Evolutionary conservation across 23 tunicate species (phyloP), one percentile per base, ranked within the genome.

Genomic region (Ascidia mentula): DNA sequence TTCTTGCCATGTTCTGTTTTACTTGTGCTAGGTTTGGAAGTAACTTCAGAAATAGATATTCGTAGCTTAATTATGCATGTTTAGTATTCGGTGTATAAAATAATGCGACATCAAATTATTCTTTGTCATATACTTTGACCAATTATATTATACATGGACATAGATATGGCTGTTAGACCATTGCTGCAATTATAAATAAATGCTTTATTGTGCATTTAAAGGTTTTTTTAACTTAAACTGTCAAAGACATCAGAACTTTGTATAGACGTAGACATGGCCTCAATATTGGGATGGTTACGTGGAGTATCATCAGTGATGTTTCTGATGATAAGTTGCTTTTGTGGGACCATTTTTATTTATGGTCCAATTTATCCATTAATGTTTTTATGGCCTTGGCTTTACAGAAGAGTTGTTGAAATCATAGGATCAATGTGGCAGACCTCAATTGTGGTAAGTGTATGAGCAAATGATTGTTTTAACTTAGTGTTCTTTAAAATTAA

Each of bases 331-430:
- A 53, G 65, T 70, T 70, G 91, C 18, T 82, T 95, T 72, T 86
- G 53, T 73, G 99, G 99, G 38, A 73, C 89, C 30, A 73, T 95
- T 33, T 95, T 89, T 78, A 73, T 95, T 20, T 84, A 90, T 85
- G 99, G 99, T 34, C 99, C 92, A 59, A 42, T 82, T 0, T 45
- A 82, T 31, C 88, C 95, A n/a, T 36, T 89, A 31, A 92, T 95
- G 85, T 90, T 85, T 76, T 33, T 95, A 33, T 95, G 95, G 95
- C 99, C 99, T 34, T 87, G 92, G 96, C 82, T 95, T 13, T 95
- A 91, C 72, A 60, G 99, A 69, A 83, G 98, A 60, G 40, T 82
- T 18, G 73, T 80, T 72, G 99, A 95, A 60, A 75, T 91, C 22
- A 40, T 94, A 36, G 96, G 85, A 33, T 82, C 99, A 9, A 77